Evolutionary conservation across 2,113 vertebrate genomes (phyloP).

Genomic region (Galbula dea): DNA sequence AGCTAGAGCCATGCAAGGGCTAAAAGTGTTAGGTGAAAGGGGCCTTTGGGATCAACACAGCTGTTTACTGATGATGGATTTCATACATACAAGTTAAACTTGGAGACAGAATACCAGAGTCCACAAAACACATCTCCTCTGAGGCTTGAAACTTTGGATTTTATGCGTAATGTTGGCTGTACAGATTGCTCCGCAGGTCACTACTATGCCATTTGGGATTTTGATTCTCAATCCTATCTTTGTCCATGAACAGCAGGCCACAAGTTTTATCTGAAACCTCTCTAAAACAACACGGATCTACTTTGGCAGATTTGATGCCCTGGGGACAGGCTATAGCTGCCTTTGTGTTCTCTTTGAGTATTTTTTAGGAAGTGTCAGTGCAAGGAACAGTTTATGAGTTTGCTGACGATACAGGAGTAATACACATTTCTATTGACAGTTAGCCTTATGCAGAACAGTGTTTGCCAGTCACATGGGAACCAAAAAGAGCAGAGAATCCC

Average conservation of each 20-base stretch:
- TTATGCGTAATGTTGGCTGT: constrained; percentile 28
- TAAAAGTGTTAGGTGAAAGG: constrained; percentile 24
- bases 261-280: constrained; percentile 22
- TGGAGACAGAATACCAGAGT: constrained; percentile 30
- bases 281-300: constrained; percentile 41
- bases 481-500: constrained; percentile 51
- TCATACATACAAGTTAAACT: constrained; percentile 42
- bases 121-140: constrained; percentile 32
- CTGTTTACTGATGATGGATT: constrained; percentile 41
- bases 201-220: neutral
- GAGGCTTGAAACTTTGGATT: constrained; percentile 36
- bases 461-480: constrained; percentile 39
- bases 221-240: constrained; percentile 46
- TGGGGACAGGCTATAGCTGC: constrained; percentile 44
- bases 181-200: constrained; percentile 21
- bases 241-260: constrained; percentile 12
- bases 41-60: constrained; percentile 49
- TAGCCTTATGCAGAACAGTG: constrained; percentile 51
- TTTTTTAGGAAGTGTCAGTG: constrained; percentile 52
- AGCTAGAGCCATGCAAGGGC: constrained; percentile 58
- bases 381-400: constrained; percentile 50
- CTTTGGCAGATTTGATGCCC: constrained; percentile 48
- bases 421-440: constrained; percentile 50
- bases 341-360: constrained; percentile 48
- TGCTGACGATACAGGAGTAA: constrained; percentile 39